Conservation (phyloP, 2,888 invertebrate species). For the Chrysolina americana region DNA sequence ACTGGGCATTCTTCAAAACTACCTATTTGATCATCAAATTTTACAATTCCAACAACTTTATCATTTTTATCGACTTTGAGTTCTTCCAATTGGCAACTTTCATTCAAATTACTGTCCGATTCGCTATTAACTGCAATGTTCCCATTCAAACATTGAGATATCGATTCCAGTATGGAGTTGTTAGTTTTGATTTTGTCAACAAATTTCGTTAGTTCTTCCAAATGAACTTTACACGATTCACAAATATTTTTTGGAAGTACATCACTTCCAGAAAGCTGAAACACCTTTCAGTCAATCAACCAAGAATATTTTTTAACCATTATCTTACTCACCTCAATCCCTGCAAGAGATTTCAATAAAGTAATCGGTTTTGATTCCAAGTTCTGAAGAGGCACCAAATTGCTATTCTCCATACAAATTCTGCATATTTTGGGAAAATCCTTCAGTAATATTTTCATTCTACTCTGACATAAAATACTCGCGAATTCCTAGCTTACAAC, state of each 20-base stretch:
- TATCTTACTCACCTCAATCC: constrained; percentile 48
- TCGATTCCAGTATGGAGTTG: constrained; percentile 42
- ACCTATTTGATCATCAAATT: background rate
- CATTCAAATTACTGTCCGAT: background rate
- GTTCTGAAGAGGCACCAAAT: constrained; percentile 39
- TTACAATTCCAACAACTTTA: background rate
- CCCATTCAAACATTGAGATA: constrained; percentile 26
- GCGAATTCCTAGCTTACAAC: no score
- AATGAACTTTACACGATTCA: constrained; percentile 40
- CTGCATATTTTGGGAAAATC: constrained; percentile 52
- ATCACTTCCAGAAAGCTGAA: constrained; percentile 40
- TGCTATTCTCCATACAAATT: constrained; percentile 43
- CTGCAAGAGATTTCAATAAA: constrained; percentile 44
- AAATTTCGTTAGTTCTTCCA: constrained; percentile 49
- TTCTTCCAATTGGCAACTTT: background rate
- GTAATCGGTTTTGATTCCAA: constrained; percentile 36
- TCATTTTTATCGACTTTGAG: background rate
- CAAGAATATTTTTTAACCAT: background rate
- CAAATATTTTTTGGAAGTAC: constrained; percentile 51
- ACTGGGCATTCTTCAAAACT: background rate
- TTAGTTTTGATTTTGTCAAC: constrained; percentile 49
- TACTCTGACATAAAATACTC: background rate
- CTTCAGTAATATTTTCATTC: constrained; percentile 17
- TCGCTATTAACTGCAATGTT: background rate
- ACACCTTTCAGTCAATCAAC: background rate